Conservation (phyloP, 2,113 vertebrate genomes). For the Sterna hirundo region DNA sequence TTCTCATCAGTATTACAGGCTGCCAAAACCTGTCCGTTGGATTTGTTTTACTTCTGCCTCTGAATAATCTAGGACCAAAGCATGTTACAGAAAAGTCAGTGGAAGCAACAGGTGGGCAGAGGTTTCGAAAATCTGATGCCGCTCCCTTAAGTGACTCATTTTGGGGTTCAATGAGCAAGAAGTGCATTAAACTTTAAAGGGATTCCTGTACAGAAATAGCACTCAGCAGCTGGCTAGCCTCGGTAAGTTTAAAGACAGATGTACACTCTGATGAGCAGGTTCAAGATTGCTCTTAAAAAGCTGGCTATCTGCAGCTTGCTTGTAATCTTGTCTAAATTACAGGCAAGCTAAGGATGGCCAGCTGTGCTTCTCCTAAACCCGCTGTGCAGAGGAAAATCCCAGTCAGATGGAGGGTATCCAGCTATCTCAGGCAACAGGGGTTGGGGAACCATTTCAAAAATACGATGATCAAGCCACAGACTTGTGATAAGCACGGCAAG, state of each 20-base stretch:
- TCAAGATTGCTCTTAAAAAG: not conserved
- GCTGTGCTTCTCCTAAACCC: not conserved
- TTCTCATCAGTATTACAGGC: not conserved
- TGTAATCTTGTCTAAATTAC: constrained; percentile 1
- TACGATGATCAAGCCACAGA: fast-evolving
- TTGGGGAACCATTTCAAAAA: not conserved
- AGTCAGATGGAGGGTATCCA: not conserved
- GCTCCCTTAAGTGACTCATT: constrained; percentile 8
- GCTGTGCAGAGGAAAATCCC: not conserved
- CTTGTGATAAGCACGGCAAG: fast-evolving
- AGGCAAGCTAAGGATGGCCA: not conserved
- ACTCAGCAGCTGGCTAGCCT: not conserved
- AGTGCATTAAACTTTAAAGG: constrained; percentile 44
- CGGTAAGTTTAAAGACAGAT: not conserved
- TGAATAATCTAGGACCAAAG: not conserved
- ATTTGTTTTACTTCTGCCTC: not conserved
- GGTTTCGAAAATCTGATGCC: not conserved
- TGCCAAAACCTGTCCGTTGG: not conserved
- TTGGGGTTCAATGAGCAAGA: constrained; percentile 5
- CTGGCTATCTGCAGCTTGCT: not conserved
- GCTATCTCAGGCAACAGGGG: not conserved
- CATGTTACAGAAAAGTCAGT: not conserved
- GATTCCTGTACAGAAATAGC: constrained; percentile 35
- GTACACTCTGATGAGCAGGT: constrained; percentile 8
- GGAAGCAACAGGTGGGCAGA: constrained; percentile 16